Conservation (phyloP, 2,113 vertebrate species). For the Ancistrus triradiatus region DNA sequence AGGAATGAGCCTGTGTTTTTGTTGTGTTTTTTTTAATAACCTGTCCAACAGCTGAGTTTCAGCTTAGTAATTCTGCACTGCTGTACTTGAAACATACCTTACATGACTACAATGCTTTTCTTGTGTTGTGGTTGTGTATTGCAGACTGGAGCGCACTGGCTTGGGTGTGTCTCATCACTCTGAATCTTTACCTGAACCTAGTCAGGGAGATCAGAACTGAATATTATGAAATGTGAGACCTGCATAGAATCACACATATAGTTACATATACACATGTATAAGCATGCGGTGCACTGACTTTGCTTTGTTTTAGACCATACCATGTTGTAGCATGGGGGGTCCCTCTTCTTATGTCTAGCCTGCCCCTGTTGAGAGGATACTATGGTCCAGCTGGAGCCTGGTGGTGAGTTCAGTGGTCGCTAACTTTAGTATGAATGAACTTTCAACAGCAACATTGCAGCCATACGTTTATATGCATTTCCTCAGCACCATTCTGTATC, state of each 20-base stretch:
- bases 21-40: not conserved
- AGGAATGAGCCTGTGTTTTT: not conserved
- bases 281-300: no score
- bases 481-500: constrained; percentile 14
- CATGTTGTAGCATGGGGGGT: constrained; percentile 74
- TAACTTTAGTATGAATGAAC: no score
- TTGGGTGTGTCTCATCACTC: constrained; percentile 79
- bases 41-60: not conserved
- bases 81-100: not conserved
- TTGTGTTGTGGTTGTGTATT: constrained; percentile 30
- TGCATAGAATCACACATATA: not conserved
- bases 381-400: constrained; percentile 70
- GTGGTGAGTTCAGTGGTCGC: constrained; percentile 65
- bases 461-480: not conserved
- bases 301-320: constrained; percentile 68
- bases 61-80: not conserved
- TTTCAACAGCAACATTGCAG: not conserved
- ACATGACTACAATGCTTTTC: not conserved
- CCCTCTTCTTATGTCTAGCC: constrained; percentile 64
- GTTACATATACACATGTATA: no score
- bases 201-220: constrained; percentile 73
- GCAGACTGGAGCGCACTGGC: constrained; percentile 76
- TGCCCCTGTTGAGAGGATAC: constrained; percentile 67
- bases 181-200: constrained; percentile 77
- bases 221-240: constrained; percentile 65